Evolutionary conservation across 2,113 vertebrate genomes (phyloP).

Genomic region (Chloroceryle aenea): DNA sequence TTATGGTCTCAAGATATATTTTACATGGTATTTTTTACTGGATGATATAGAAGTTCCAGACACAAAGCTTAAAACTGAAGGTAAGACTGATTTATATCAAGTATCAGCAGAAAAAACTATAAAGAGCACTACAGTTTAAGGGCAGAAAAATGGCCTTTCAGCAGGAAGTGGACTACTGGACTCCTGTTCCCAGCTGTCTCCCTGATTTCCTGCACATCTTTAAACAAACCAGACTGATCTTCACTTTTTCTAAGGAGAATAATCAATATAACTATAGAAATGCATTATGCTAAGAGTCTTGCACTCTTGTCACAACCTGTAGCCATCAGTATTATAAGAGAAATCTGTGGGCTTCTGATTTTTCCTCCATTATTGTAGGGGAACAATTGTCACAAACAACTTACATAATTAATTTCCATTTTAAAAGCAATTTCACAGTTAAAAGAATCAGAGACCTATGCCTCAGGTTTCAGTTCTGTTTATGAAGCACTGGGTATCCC

Average conservation of each 20-base stretch:
- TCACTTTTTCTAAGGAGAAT: neutral
- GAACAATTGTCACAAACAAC: neutral
- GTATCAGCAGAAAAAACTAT: neutral
- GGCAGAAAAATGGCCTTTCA: neutral
- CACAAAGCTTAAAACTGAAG: neutral
- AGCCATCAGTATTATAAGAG: neutral
- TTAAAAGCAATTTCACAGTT: neutral
- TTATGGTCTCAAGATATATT: constrained; percentile 28
- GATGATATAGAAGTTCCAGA: constrained; percentile 20
- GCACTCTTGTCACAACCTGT: neutral
- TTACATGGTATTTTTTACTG: neutral
- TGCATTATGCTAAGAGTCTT: neutral
- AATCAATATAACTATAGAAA: neutral
- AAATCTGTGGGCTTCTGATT: neutral
- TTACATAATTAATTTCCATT: neutral
- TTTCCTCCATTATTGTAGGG: neutral
- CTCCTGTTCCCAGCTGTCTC: neutral
- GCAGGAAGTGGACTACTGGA: neutral
- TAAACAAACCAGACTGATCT: neutral
- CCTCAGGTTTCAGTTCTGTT: neutral
- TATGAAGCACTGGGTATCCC: neutral
- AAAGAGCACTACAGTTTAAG: neutral
- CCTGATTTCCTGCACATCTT: neutral
- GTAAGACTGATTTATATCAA: neutral
- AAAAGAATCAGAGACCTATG: neutral